Evolutionary conservation across 2,888 invertebrate species (phyloP).

Genomic region (Cerastis leucographa): DNA sequence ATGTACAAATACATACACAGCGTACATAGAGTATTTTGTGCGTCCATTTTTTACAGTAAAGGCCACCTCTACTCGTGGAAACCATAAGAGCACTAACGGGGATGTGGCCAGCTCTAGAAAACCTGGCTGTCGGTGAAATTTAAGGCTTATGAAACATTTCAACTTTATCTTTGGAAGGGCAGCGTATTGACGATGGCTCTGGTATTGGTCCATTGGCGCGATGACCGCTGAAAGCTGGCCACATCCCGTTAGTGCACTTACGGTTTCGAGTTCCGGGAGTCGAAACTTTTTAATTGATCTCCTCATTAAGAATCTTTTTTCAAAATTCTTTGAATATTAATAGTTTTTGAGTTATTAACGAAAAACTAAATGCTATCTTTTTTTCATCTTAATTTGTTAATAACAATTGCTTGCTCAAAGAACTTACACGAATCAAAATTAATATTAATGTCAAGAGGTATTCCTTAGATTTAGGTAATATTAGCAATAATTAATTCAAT

Average conservation of each 20-base stretch:
- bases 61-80: neutral
- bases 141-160: no score
- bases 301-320: no score
- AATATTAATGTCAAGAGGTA: neutral
- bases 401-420: no score
- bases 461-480: neutral
- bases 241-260: no score
- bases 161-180: neutral
- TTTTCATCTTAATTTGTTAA: no score
- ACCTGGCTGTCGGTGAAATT: neutral
- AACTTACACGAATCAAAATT: neutral
- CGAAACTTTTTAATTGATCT: no score
- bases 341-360: no score
- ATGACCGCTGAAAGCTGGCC: no score
- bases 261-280: no score
- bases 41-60: neutral
- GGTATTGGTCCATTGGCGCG: neutral
- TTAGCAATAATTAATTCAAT: neutral
- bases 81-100: neutral
- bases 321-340: no score
- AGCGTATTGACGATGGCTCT: neutral
- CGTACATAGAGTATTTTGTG: conserved; percentile 19
- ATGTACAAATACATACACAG: neutral
- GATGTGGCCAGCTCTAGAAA: neutral
- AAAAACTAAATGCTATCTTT: no score